Base-by-base conservation (phyloP, 2,797 vertebrate genomes). In the Enteromius radiatus region DNA sequence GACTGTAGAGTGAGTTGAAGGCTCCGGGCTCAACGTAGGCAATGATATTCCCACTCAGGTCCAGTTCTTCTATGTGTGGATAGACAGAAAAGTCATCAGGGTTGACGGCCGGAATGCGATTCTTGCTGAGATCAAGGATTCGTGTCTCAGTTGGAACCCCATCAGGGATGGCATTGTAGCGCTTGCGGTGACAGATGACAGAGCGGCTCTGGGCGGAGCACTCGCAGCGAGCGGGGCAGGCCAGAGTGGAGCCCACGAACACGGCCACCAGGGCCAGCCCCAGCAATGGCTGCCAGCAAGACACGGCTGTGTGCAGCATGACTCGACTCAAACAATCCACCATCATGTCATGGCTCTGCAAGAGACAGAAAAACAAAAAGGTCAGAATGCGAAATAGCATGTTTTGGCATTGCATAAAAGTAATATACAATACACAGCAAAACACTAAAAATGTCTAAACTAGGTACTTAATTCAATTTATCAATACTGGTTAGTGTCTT, bases 101-200 rank as follows among this genome's bases (percentile, higher is more conserved):
- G 90, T 95, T 97, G 90, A 99, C 88, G 1, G 94, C 96, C 86
- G 97, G 98, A 84, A 99, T 91, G 87, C 97, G 96, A 92, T 99
- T 99, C 93, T 99, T 99, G 93, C 98, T 99, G 84, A 99, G 95
- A 93, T 99, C 98, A 90, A 99, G 92, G 89, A 99, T 95, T 91
- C 97, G 96, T 56, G 98, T 99, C 92, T 99, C 98, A 0, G 97
- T 98, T 15, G 98, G 98, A 88, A 99, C 97, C 84, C 98, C 98
- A 43, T 99, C 98, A 0, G 98, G 98, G 87, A 99, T 98, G 84
- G 88, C 91, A 21, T 95, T 94, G 91, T 98, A 92, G 31, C 97
- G 95, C 85, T 97, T 96, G 83, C 98, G 94, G 88, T 99, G 97
- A 91, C 98, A 99, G 90, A 97, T 96, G 76, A 99, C 98, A 0